Evolutionary conservation across 2,888 invertebrate genomes (phyloP), one percentile per base, ranked within the genome.

Genomic region (Macrophya alboannulata): DNA sequence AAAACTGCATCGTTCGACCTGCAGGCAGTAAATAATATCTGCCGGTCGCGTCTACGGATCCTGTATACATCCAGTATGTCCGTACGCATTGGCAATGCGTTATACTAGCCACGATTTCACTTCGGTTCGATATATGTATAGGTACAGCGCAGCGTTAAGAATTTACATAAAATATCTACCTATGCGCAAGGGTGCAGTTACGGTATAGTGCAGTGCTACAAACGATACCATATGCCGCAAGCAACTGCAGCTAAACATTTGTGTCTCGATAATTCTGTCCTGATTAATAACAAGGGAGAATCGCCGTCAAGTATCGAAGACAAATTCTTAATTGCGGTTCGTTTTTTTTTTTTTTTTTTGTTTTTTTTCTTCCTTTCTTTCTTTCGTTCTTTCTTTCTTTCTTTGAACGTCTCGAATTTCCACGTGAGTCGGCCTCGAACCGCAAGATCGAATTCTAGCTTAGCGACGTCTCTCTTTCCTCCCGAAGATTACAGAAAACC

Each of bases 21-120:
- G 31, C 51, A 76, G 59, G 85, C 51, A 59, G 84, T 85, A 85
- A 85, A 85, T 85, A 85, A 85, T 84, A 84, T 84, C 72, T 25
- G 59, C 86, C 81, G 76, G 86, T 43, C 77, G 82, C 85, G 81
- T 85, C 82, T 85, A 85, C 74, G 68, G 71, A 51, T 62, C 37
- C 59, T 51, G 62, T 17, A 15, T 65, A 37, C 37, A 10, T 31
- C 81, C 8, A 37, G 55, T 55, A 21, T 31, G 43, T 62, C 37
- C 10, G 17, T 31, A 31, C 31, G 45, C 85, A 86, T 84, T 55
- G 84, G 84, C 84, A 55, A 43, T 86, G 65, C 74, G 40, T n/a
- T n/a, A n/a, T 55, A 62, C 51, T 45, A 62, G 31, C 68, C 68
- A 68, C 21, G 17, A 25, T 62, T 81, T 81, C 37, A 81, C 77